Evolutionary conservation across 2,797 vertebrate species (phyloP).

Genomic region (Otolemur crassicaudatus): DNA sequence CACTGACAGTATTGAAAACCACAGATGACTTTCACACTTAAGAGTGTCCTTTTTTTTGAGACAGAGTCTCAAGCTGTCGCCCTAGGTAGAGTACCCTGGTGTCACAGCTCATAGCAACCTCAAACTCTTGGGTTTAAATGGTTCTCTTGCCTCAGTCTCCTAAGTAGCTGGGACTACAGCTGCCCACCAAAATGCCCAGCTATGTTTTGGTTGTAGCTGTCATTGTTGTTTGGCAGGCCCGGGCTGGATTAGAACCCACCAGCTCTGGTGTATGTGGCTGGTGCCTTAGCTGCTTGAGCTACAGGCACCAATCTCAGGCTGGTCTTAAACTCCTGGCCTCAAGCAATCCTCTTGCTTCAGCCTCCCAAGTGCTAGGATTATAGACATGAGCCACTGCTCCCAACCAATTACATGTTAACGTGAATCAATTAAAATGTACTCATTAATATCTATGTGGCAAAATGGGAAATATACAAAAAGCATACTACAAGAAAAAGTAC

Average conservation of each 20-base stretch:
- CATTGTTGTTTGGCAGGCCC: too few species aligned
- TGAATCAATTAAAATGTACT: background rate
- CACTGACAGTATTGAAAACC: rapidly evolving
- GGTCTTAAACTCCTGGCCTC: background rate
- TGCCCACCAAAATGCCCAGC: rapidly evolving
- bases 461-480: rapidly evolving
- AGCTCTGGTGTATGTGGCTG: too few species aligned
- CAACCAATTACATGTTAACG: background rate
- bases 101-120: background rate
- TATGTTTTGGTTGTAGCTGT: background rate
- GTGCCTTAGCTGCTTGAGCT: too few species aligned
- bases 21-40: background rate
- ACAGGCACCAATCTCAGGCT: background rate
- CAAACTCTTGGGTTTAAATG: background rate
- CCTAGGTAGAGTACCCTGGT: background rate
- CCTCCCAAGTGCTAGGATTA: background rate
- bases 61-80: background rate
- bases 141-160: background rate
- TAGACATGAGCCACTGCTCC: background rate
- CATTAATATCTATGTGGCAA: background rate
- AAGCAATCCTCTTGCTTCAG: background rate
- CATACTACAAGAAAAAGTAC: background rate
- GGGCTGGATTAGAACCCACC: too few species aligned
- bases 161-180: background rate
- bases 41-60: background rate